Base-by-base conservation (phyloP, 2,113 vertebrate genomes). In the Seriola dumerili region DNA sequence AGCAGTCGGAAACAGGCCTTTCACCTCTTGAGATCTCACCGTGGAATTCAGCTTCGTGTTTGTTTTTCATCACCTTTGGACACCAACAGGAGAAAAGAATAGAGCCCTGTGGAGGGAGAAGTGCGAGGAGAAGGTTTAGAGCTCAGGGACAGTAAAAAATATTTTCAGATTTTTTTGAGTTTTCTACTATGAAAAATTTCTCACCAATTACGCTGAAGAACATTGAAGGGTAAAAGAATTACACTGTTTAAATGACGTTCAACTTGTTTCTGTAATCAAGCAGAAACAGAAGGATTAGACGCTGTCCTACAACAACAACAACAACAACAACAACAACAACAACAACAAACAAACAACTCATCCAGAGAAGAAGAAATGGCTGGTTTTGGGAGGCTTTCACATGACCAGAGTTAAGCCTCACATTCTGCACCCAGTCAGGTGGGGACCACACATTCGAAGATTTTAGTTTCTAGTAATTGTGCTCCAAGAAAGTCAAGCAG, bases 221-320 rank as follows among this genome's bases (percentile, higher is more conserved):
- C 66, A 73, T 70, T 8, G 21, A 61, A 29, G 54, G 55, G 52
- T 38, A 14, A 42, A 70, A 36, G 66, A 23, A n/a, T 94, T 94
- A 95, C 88, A 94, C 93, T 5, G 80, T 83, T 67, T 92, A 88
- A 42, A 90, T 91, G 62, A 88, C 59, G 70, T 89, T 94, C 85
- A 95, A 89, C 88, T 76, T 89, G 90, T 94, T 93, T 84, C 94
- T 96, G 91, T 38, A 77, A 81, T 40, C 1, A 34, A 38, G 75
- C 16, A 85, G 32, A 84, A 13, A 77, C 23, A 83, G 10, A 42
- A 48, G 36, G 0, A 12, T 87, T 72, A 76, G 34, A 54, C 4
- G 4, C 1, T 7, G 3, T 66, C 50, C 54, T 32, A 46, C 32
- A 66, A 55, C 3, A 73, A 44, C 21, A 59, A 65, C 55, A 19